Conservation (phyloP, 2,888 invertebrate species). For the Idaea dimidiata region DNA sequence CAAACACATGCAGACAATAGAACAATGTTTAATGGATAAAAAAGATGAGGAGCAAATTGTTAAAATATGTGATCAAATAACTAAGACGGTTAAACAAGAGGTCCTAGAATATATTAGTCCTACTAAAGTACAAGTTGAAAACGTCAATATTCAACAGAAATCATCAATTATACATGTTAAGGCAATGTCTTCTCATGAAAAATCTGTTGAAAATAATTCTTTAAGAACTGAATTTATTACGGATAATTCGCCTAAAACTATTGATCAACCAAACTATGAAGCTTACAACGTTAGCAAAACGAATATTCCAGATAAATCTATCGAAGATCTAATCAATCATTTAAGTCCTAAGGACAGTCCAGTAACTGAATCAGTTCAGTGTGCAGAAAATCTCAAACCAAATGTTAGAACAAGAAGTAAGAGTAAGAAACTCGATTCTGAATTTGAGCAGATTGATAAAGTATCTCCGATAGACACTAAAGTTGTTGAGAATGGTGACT, state of each 20-base stretch:
- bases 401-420: not conserved
- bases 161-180: not conserved
- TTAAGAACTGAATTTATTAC: not conserved
- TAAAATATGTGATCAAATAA: constrained; percentile 27
- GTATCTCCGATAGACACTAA: not conserved
- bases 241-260: not conserved
- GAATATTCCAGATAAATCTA: not conserved
- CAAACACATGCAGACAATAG: constrained; percentile 28
- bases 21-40: constrained; percentile 26
- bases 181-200: not conserved
- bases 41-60: constrained; percentile 28
- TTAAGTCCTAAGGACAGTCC: not conserved
- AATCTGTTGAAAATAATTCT: not conserved
- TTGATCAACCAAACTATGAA: not conserved
- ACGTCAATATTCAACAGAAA: not conserved
- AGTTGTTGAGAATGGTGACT: not conserved
- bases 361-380: not conserved
- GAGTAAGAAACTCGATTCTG: not conserved
- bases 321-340: not conserved
- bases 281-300: not conserved
- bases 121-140: not conserved
- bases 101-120: constrained; percentile 15
- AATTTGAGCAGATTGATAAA: not conserved
- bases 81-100: constrained; percentile 18
- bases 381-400: not conserved